Base-by-base conservation (phyloP, 1,140 invertebrate genomes). In the Heliconius himera region DNA sequence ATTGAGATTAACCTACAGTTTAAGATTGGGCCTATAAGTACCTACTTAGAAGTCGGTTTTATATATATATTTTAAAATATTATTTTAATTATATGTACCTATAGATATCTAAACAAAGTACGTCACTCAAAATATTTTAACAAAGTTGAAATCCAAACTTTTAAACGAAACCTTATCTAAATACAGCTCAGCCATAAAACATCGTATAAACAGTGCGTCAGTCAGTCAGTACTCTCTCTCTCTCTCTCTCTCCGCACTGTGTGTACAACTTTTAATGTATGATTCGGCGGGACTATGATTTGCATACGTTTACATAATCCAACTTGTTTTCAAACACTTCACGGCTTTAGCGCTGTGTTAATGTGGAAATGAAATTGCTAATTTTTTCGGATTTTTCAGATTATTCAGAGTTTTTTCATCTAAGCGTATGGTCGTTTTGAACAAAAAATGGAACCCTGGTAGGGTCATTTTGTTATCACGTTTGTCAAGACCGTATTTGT, bases 291-390 rank as follows among this genome's bases (percentile, higher is more conserved):
- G 87, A 85, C 85, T 84, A 80, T 81, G 82, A 86, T 89, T 88
- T 87, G 81, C 88, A 89, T 87, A 83, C 79, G 83, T 89, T 87
- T 89, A 83, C 84, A 89, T 89, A 88, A 85, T 86, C 87, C 81
- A 82, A 81, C 84, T 74, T 75, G 83, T 84, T 87, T 81, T 83
- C 84, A 77, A 80, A 80, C 84, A 87, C 81, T 84, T 81, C 78
- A 78, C 49, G 33, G 36, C 73, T 51, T 49, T 29, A 51, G 18
- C 74, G 74, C 38, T 9, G 36, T 70, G 74, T 76, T 76, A 49
- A 76, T 76, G 8, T 26, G 3, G 8, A 22, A 70, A 70, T 70
- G 8, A 60, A 46, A 76, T 26, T 26, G 51, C 9, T 5, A 22
- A 26, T 26, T 74, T 11, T 36, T 36, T 6, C 8, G 18, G n/a